Evolutionary conservation across 2,888 invertebrate genomes (phyloP).

Genomic region (Catocala sponsa): DNA sequence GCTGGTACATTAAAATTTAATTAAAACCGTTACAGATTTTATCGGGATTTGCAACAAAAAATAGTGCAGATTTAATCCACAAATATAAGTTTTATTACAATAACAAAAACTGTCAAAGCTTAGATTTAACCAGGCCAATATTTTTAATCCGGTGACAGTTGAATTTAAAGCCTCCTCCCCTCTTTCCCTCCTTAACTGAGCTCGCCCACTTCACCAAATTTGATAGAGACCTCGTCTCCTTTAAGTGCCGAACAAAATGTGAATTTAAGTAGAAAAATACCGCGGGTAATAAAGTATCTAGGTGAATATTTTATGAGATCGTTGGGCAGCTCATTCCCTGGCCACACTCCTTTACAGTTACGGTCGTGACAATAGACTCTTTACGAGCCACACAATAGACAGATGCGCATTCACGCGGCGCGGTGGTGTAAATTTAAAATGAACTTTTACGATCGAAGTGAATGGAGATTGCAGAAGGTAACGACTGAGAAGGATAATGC

Average conservation of each 20-base stretch:
- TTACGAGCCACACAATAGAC: conserved; percentile 13
- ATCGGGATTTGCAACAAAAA: no score
- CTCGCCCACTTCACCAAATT: not conserved
- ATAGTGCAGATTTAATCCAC: no score
- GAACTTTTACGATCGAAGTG: conserved; percentile 28
- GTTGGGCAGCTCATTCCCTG: conserved; percentile 24
- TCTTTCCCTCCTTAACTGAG: not conserved
- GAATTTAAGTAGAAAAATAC: not conserved
- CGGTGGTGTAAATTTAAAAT: conserved; percentile 28
- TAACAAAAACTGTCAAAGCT: no score
- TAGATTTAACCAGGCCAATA: no score
- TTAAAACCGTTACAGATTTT: no score
- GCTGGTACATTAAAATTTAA: no score
- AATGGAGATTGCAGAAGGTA: conserved; percentile 23
- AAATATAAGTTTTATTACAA: no score
- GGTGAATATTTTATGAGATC: conserved; percentile 33
- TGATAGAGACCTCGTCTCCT: not conserved
- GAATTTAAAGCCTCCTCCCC: no score
- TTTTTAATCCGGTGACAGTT: no score
- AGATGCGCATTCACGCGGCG: not conserved
- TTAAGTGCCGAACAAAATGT: not conserved
- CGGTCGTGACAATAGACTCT: conserved; percentile 18
- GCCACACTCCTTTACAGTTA: conserved; percentile 24
- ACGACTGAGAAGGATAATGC: not conserved
- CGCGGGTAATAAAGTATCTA: not conserved